These are phyloP conservation scores for Agrilus mali DNA, from an alignment of 2,888 invertebrate genomes.

Conservation along the genomic window DNA sequence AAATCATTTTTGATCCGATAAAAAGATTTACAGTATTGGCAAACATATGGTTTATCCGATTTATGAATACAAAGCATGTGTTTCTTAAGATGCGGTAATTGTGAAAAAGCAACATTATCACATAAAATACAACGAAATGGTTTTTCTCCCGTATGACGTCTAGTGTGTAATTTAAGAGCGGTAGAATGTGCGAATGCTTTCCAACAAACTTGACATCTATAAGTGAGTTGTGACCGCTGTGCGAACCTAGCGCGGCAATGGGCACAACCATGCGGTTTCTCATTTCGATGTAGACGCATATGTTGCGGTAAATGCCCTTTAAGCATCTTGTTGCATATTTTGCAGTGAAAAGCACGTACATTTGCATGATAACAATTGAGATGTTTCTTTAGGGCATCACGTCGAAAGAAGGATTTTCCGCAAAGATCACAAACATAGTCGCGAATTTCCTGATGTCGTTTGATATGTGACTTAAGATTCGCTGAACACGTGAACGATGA, in stretches of 20 bases:
- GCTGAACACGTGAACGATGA: slow-evolving; percentile 56
- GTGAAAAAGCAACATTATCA: slow-evolving; percentile 59
- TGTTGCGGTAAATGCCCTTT: slow-evolving; percentile 75
- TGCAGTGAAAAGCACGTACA: slow-evolving; percentile 62
- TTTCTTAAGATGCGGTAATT: slow-evolving; percentile 76
- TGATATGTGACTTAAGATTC: slow-evolving; percentile 49
- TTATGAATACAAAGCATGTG: slow-evolving; percentile 80
- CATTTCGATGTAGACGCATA: slow-evolving; percentile 66
- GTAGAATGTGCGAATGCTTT: slow-evolving; percentile 75
- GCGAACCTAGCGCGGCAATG: slow-evolving; percentile 70
- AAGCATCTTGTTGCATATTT: slow-evolving; percentile 66
- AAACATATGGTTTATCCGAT: slow-evolving; percentile 64
- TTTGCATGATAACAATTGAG: slow-evolving; percentile 64
- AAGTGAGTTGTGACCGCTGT: slow-evolving; percentile 72
- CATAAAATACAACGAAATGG: slow-evolving; percentile 65
- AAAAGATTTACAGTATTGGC: slow-evolving; percentile 57
- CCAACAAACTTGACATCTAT: slow-evolving; percentile 68
- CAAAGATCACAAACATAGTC: slow-evolving; percentile 72
- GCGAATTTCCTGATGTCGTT: slow-evolving; percentile 59
- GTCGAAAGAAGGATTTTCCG: slow-evolving; percentile 61
- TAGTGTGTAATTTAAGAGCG: slow-evolving; percentile 69
- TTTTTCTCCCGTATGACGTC: slow-evolving; percentile 76
- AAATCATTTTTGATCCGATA: slow-evolving; percentile 66
- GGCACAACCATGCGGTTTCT: slow-evolving; percentile 64
- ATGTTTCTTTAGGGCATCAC: slow-evolving; percentile 65